Evolutionary conservation across 2,888 invertebrate genomes (phyloP), one percentile per base, ranked within the genome.

Genomic region (Sinotaia quadrata): DNA sequence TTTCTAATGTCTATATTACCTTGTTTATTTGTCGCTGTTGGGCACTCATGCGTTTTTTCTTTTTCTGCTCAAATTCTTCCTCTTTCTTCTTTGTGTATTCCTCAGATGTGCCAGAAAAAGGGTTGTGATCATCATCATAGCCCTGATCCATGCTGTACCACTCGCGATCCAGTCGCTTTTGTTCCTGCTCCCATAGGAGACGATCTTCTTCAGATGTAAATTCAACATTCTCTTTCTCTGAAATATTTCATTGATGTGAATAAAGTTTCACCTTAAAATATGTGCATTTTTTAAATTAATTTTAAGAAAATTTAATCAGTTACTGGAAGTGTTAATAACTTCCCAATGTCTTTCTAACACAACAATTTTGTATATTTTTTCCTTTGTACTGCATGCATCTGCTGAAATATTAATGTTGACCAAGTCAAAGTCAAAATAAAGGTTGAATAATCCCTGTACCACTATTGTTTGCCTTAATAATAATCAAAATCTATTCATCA

Each of bases 1-100:
- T n/a, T n/a, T 41, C 41, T 12, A 49, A 24, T n/a, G 7, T 8
- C 15, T 12, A 37, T 58, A 68, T 62, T 63, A 89, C 90, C 85
- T 95, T 95, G 89, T 98, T 97, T 81, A 97, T 97, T 90, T 98
- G 98, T 70, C 97, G 92, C 80, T 98, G 94, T 80, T 97, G 96
- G 0, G 98, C 98, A 0, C 97, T 97, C 87, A 99, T 93, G 61
- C 96, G 92, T 85, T 96, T 95, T 82, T 95, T 95, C 74, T 95
- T 94, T 76, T 93, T 92, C 82, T 95, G 94, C 84, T 96, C 96
- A 69, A 97, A 90, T 80, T 97, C 95, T 85, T 95, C 94, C 86
- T 98, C 98, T 76, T 97, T 96, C 81, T 95, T 95, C 70, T 93
- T 93, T 0, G 96, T 94, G 87, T 98, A 99, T 69, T 98, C 97